Percentiles rank a stretch among this genome's conserved stretches.
Conservation (phyloP, 1,140 invertebrate genomes). For the Diorhabda elongata region DNA sequence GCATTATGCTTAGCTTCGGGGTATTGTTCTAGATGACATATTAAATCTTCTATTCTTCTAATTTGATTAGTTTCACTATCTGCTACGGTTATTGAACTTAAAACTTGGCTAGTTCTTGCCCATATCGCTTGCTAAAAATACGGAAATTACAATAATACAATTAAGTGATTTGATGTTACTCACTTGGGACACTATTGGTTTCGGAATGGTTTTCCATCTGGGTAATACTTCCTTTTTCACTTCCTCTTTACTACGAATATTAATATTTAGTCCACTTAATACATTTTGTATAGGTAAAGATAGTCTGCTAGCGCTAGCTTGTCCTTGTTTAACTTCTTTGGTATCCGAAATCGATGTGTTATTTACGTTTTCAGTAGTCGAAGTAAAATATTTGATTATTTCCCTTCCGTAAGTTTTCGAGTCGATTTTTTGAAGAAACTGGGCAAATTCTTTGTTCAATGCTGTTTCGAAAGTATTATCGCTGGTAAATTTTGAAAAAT, state of each 20-base stretch:
- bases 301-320: conserved; percentile 10
- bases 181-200: conserved; percentile 31
- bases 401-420: conserved; percentile 42
- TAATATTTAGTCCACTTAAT: conserved; percentile 27
- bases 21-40: conserved; percentile 65
- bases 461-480: conserved; percentile 50
- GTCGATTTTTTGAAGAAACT: conserved; percentile 50
- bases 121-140: conserved; percentile 56
- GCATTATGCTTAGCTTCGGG: conserved; percentile 67
- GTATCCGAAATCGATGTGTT: conserved; percentile 16
- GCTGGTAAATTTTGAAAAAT: conserved; percentile 49
- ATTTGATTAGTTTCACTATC: conserved; percentile 56
- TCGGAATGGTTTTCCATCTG: conserved; percentile 39
- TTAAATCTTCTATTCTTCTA: conserved; percentile 47
- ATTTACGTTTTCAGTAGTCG: conserved; percentile 11
- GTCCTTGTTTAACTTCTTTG: conserved; percentile 18
- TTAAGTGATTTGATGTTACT: neutral
- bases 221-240: conserved; percentile 28
- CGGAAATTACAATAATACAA: neutral
- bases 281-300: conserved; percentile 21
- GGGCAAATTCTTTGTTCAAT: conserved; percentile 54
- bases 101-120: conserved; percentile 63
- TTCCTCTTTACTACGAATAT: conserved; percentile 16
- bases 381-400: conserved; percentile 33
- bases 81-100: conserved; percentile 59